Base-by-base conservation (phyloP, 2,888 invertebrate species). In the Anoplius nigerrimus region DNA sequence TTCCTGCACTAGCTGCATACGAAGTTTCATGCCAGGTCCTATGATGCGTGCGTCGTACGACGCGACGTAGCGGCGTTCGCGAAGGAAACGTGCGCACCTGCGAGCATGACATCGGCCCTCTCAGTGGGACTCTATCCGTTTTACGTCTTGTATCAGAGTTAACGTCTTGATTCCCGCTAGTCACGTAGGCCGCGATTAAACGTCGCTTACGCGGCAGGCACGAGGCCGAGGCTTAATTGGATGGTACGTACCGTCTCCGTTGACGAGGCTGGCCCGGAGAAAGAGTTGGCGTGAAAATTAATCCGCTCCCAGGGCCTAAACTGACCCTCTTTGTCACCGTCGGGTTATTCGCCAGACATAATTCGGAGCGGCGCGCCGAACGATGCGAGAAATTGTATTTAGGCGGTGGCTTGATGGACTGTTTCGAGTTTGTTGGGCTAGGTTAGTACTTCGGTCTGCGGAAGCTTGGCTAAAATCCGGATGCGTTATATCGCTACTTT, bases 121-220 rank as follows among this genome's bases (percentile, higher is more conserved):
- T 45, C 22, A 20, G 22, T 20, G 45, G 20, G 72, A 72, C 63
- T n/a, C n/a, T n/a, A n/a, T n/a, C n/a, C 61, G 65, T 65, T 75
- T 70, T 51, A 62, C 51, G 67, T 21, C 65, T 59, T 43, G 54
- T 60, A 51, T 72, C 66, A 65, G 48, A 68, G 64, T 55, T 66
- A 77, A 77, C 65, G 66, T 74, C 78, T 77, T 74, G 68, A 75
- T 77, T 65, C 61, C 54, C 45, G 24, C 55, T 52, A 62, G 70
- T 75, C 78, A 77, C 68, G 75, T 77, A 75, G 75, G 60, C 56
- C 54, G 57, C 78, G 78, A 77, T 77, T 72, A 72, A 76, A 73
- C 63, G 69, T 68, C 65, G 71, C 54, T 75, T 66, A 71, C 68
- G 51, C 62, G 60, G 59, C 64, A 61, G 51, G 63, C 57, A 72